Base-by-base conservation (phyloP, 2,797 vertebrate species). In the Cetoscarus ocellatus region DNA sequence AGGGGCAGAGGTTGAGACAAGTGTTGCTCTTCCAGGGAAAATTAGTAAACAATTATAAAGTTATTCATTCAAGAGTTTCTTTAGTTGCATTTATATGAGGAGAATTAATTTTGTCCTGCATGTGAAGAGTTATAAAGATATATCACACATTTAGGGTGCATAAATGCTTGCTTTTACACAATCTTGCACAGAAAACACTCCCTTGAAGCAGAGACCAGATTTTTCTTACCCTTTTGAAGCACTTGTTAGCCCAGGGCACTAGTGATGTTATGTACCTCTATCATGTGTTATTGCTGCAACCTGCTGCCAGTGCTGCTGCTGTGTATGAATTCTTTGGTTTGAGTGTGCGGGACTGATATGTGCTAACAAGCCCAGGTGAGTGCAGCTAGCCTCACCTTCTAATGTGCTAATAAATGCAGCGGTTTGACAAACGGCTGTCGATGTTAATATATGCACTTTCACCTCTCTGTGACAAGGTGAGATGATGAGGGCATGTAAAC, bases 321-420 rank as follows among this genome's bases (percentile, higher is more conserved):
- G 61, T 69, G 40, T 84, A 67, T 39, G 72, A 85, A 87, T 86
- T 86, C 75, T 77, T 64, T 36, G 15, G 75, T 75, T 67, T 78
- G 83, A 63, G 68, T 61, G 60, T 77, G 79, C 75, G 68, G 83
- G 70, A 80, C 44, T 77, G 83, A 85, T 86, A 96, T 67, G 95
- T 95, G 96, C 73, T 95, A 96, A 96, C 93, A 95, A 95, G 94
- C 92, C 91, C 87, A 95, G 87, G 93, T 92, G 93, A 95, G 61
- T 75, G 59, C 65, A 66, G 77, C 80, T 91, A 60, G 73, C 93
- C 86, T 95, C 94, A 93, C 88, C 84, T 95, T 70, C 73, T 79
- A 78, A 92, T 69, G 92, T 73, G 96, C 88, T 97, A 98, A 98
- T 96, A 90, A 94, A 97, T 98, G 94, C 96, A 94, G 96, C 77